Evolutionary conservation across 2,797 vertebrate species (phyloP).

Genomic region (Dermochelys coriacea): DNA sequence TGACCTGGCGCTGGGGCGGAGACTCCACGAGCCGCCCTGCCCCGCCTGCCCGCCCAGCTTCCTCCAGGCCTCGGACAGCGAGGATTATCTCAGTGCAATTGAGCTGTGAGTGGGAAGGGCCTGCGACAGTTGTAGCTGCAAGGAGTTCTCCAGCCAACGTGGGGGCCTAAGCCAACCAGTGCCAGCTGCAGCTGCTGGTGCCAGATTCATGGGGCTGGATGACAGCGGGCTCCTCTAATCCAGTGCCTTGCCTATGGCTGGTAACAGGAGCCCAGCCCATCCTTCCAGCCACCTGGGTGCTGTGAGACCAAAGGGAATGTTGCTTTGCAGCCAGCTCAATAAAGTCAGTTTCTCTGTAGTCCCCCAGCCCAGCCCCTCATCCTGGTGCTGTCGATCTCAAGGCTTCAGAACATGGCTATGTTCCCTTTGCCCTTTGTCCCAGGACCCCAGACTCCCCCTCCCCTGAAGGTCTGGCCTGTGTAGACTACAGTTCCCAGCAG

Average conservation of each 20-base stretch:
- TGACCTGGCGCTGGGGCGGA: constrained; percentile 83
- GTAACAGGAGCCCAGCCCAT: not conserved
- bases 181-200: not conserved
- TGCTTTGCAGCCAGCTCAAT: not conserved
- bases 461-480: not conserved
- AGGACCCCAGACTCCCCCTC: too few species aligned
- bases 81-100: constrained; percentile 88
- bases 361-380: not conserved
- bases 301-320: not conserved
- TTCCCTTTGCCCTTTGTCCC: not conserved
- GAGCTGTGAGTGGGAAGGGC: constrained; percentile 75
- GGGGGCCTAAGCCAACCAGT: not conserved
- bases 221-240: not conserved
- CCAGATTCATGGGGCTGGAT: not conserved
- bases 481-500: not conserved
- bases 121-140: not conserved
- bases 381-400: not conserved
- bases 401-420: not conserved
- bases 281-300: not conserved
- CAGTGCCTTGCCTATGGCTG: not conserved
- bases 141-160: not conserved
- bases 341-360: not conserved
- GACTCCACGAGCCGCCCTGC: constrained; percentile 42
- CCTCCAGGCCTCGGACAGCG: constrained; percentile 57
- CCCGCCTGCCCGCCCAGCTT: not conserved